Base-by-base conservation (phyloP, 2,888 invertebrate species). In the Eueremaeus valkanovi region DNA sequence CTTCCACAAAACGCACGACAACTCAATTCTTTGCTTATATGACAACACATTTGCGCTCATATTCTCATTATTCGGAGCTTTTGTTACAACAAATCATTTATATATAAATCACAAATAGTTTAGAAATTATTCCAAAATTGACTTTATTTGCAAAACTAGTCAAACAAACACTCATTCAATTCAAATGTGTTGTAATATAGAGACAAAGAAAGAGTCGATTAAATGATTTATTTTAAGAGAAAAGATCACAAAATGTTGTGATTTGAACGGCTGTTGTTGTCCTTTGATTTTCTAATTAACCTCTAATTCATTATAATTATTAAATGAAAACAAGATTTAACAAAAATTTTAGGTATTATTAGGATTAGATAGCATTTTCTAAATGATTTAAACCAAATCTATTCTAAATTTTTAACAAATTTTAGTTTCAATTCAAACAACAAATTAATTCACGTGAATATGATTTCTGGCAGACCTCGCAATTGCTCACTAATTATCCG, bases 81-180 rank as follows among this genome's bases (percentile, higher is more conserved):
- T 66, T 40, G n/a, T 36, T 40, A 21, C n/a, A n/a, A n/a, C n/a
- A 40, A 66, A 66, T 36, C 66, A 66, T 40, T 58, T 58, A 27
- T 63, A 33, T 55, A 55, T 8, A 63, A 63, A 63, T 33, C 8
- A 36, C n/a, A 63, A 27, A 16, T 27, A n/a, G 1, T 21, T 66
- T 40, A 40, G 36, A 66, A 40, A 33, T 66, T 33, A 40, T 66
- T 31, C 29, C 40, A 33, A 66, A 66, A 31, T 66, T 66, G 66
- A 40, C 66, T 66, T 21, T 31, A 31, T 66, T 66, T 66, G 66
- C 40, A 40, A 66, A 66, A 66, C 66, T 66, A 66, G 66, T 66
- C 66, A 66, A 63, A 13, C 16, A 31, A 18, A 33, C 9, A 24
- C 3, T 11, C 16, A 33, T 63, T 33, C 18, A 63, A n/a, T 18